Evolutionary conservation across 2,113 vertebrate genomes (phyloP), one percentile per base, ranked within the genome.

Genomic region (Ageneiosus marmoratus): DNA sequence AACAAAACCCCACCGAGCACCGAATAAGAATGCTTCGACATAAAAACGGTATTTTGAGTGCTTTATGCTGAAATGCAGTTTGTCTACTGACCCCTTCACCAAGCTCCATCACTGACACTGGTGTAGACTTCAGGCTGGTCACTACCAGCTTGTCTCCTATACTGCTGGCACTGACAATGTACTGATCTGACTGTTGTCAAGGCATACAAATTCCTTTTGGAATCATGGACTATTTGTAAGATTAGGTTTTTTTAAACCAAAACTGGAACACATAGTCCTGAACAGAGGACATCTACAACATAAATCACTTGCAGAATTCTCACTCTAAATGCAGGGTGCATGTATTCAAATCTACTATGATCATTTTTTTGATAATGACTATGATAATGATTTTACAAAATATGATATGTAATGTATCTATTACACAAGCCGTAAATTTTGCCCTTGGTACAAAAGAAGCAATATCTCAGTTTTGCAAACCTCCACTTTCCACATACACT

Each of bases 131-230:
- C 82, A 96, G 95, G 91, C 95, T 96, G 85, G 96, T 97, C 82
- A 99, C 90, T 82, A 97, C 95, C 89, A 99, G 94, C 90, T 99
- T 98, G 93, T 99, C 97, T 73, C 98, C 98, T 70, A 89, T 89
- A 91, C 94, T 94, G 92, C 97, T 98, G 75, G 98, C 95, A 75
- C 94, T 97, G 82, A 96, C 96, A 88, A 99, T 89, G 90, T 95
- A 97, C 89, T 96, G 97, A 88, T 98, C 97, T 99, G 92, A 89
- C 86, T 27, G 34, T 89, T 87, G 94, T 97, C 89, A 99, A 75
- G 95, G 94, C 90, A 48, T 27, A 73, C 53, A 69, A 79, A 80
- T 60, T 76, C 73, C 55, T 34, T 53, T 12, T 32, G 18, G 16
- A 53, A 20, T 69, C 65, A 72, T 53, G 46, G 7, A 60, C 44